Conservation (phyloP, 1,140 invertebrate species). For the Delia radicum region DNA sequence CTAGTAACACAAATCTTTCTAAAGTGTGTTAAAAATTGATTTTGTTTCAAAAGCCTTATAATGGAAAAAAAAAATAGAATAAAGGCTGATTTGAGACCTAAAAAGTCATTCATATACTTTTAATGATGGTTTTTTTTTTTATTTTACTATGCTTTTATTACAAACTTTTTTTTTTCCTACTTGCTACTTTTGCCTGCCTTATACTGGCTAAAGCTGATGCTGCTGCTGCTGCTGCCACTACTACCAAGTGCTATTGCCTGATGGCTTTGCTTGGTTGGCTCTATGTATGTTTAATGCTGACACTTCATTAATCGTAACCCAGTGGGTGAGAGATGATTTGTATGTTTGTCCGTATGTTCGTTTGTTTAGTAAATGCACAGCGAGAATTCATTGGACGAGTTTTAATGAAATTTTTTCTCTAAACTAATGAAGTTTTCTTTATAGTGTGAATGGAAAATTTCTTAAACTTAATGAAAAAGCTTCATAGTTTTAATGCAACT, state of each 20-base stretch:
- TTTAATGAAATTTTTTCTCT: no score
- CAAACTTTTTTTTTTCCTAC: background rate
- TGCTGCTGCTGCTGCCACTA: background rate
- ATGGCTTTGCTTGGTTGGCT: background rate
- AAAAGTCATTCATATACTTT: background rate
- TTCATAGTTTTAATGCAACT: no score
- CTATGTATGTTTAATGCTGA: slow-evolving; percentile 15
- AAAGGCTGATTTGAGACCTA: slow-evolving; percentile 3
- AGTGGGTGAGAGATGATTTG: slow-evolving; percentile 16
- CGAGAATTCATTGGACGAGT: no score
- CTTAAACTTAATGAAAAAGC: no score
- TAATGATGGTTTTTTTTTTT: background rate
- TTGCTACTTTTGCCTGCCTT: background rate
- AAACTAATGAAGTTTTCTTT: no score
- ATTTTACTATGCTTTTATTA: background rate
- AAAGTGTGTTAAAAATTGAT: slow-evolving; percentile 1
- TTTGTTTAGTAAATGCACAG: no score
- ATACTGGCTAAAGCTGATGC: no score
- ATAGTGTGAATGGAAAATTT: no score
- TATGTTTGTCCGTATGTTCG: background rate
- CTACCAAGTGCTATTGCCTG: background rate
- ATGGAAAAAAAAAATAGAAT: no score
- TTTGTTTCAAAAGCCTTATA: background rate
- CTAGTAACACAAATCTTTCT: slow-evolving; percentile 1
- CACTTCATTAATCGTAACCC: slow-evolving; percentile 18